Evolutionary conservation across 1,140 invertebrate species (phyloP), one percentile per base, ranked within the genome.

Genomic region (Hycleus phaleratus): DNA sequence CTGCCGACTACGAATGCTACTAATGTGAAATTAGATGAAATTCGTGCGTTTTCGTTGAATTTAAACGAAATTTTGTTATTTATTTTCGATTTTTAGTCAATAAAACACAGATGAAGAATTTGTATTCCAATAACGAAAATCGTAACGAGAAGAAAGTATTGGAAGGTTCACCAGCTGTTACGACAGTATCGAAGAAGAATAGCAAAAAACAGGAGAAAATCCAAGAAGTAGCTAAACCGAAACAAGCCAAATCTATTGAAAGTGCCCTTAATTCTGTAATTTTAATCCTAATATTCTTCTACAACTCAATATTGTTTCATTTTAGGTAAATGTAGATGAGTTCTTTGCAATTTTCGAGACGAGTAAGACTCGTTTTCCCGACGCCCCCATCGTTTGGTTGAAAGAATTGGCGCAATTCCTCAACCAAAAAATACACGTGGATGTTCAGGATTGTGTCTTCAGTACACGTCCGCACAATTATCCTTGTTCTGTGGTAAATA

Each of bases 201-300:
- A 73, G 59, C 76, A 77, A 67, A 10, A 71, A 72, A 47, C 67
- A 68, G 49, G 78, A 80, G 38, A 81, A 82, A 62, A 75, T 76
- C 59, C 66, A 70, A 18, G 79, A 79, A 66, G 71, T 75, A 12
- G 65, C 74, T 8, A 79, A 79, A 71, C 73, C 77, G 1, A 85
- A 85, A 67, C 75, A 74, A 50, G 81, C 82, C 18, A 87, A 85
- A 73, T 81, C 80, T 38, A 74, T 87, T 46, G 85, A 86, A 68
- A 81, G 78, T 68, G 84, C 83, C 24, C 69, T 87, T 39, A 78
- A 80, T 71, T 64, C 68, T 55, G 84, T 86, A 77, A 52, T 40
- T 11, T 46, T 61, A 51, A 39, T 48, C 18, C 43, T 60, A 74
- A 61, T 7, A 43, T 59, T 76, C 18, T 18, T 18, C 18, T 18